Base-by-base conservation (phyloP, 2,888 invertebrate species). In the Proisotoma minuta region DNA sequence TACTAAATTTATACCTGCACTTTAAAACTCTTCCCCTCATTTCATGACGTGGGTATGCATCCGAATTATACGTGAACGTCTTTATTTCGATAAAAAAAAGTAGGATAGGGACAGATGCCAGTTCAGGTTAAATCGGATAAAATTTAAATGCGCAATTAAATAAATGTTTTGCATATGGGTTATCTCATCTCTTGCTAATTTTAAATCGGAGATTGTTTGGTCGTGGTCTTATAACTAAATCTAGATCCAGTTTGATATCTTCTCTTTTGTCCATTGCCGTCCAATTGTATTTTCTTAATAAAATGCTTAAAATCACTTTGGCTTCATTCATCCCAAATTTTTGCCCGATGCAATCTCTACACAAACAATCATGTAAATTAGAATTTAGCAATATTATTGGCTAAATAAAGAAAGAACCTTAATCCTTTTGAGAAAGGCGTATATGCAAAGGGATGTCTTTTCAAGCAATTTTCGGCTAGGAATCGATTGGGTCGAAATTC, bases 401-500 rank as follows among this genome's bases (percentile, higher is more conserved):
- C 10, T 47, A 8, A 23, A n/a, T 22, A 2, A 2, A 10, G 23
- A 10, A 12, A 8, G 23, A 47, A n/a, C n/a, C 43, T 34, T 20
- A 22, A 24, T 4, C 57, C 57, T 26, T 18, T 24, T 12, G 57
- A 40, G 27, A 57, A 57, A 1, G 57, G 57, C n/a, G 47, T 27
- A 20, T 48, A 57, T 26, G 24, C n/a, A n/a, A 40, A 57, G 0
- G 57, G 47, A 48, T 47, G 43, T 27, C 57, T 4, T 4, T 47
- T 27, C 10, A 2, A 18, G 15, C 26, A 43, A 48, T 57, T 48
- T 20, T 43, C 57, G 1, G 57, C 40, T 3, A 47, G 27, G 15
- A 57, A 57, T 26, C 57, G 3, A 10, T 57, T 48, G 1, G 57
- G 57, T 15, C 27, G 40, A 20, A 57, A 57, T 48, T 48, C 40